These are phyloP conservation scores for Thryonomys swinderianus DNA, from an alignment of 2,113 vertebrate genomes.

Conservation along the genomic window DNA sequence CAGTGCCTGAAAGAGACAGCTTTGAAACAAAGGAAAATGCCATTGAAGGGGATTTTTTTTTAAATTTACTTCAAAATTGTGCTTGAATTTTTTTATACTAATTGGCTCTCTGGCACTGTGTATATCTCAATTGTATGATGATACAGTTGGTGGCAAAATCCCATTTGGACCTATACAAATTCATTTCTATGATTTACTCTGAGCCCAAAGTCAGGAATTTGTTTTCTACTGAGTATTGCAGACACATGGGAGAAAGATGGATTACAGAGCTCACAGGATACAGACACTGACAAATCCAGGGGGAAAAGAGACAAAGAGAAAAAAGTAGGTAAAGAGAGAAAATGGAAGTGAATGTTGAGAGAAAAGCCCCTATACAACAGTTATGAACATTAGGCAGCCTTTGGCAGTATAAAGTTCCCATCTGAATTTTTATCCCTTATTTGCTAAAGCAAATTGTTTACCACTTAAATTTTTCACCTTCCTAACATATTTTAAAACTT, in stretches of 20 bases:
- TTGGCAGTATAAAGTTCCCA: not conserved
- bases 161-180: not conserved
- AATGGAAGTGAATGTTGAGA: not conserved
- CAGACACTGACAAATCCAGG: not conserved
- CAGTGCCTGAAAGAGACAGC: accelerated
- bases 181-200: conserved; percentile 23
- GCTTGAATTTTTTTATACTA: not conserved
- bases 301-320: not conserved
- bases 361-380: accelerated
- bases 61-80: not conserved
- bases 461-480: not conserved
- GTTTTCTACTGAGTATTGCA: conserved; percentile 38
- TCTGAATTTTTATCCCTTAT: not conserved
- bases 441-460: not conserved
- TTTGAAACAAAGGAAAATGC: not conserved
- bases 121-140: not conserved
- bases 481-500: not conserved
- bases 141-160: not conserved
- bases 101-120: accelerated
- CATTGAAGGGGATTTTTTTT: not conserved
- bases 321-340: not conserved
- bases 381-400: not conserved
- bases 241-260: conserved; percentile 46
- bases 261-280: not conserved
- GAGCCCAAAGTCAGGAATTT: conserved; percentile 2